Evolutionary conservation across 2,888 invertebrate species (phyloP), one percentile per base, ranked within the genome.

Genomic region (Drosophila fungiperda): DNA sequence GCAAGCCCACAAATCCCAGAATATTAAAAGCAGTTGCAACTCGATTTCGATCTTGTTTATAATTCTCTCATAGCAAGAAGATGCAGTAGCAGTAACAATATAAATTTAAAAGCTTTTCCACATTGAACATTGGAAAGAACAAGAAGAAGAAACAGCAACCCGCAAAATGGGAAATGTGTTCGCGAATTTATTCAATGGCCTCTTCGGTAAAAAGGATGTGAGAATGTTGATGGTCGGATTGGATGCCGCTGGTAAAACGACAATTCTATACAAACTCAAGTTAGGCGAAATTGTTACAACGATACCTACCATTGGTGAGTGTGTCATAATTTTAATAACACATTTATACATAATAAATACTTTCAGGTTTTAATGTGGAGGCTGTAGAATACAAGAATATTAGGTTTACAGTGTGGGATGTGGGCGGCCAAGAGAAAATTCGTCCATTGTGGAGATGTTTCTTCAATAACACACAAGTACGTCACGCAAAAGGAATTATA

Each of bases 121-220:
- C n/a, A n/a, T n/a, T n/a, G n/a, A 67, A 70, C 12, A 45, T 20
- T 45, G 75, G 74, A 64, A 78, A 60, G 40, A 62, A 64, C 42
- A 35, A 60, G 11, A 36, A 38, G 11, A 50, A 70, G 55, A 36
- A 70, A 45, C 50, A 69, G 50, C 58, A 71, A 69, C 52, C 76
- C 75, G 75, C 79, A 87, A 96, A 94, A 99, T 99, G 99, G 99
- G 99, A 95, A 98, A 98, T 95, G 96, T 98, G 94, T 98, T 99
- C 94, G 96, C 97, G 93, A 98, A 97, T 94, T 95, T 99, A 94
- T 99, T 99, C 95, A 98, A 98, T 96, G 98, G 99, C 95, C 97
- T 99, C 91, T 99, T 99, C 94, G 99, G 99, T 95, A 99, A 99
- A 95, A 99, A 99, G 94, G 99, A 99, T 95, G 99, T 99, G 99